phyloP scores from a whole-genome alignment of 2,888 invertebrate species.

The Stenotaenia linearis region DNA sequence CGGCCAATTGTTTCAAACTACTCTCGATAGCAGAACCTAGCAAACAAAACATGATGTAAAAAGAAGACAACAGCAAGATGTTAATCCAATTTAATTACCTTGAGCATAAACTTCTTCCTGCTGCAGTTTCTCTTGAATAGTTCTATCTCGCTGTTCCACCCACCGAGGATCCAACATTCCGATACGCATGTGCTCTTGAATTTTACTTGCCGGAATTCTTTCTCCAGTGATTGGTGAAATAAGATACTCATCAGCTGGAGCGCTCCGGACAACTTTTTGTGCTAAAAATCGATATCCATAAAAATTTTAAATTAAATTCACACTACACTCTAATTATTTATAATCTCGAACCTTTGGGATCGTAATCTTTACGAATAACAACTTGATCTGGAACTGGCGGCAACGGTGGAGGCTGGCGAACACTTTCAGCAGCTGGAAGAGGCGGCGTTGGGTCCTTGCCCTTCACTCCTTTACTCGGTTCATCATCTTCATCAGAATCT shows the following conservation, averaged over 20 bases:
- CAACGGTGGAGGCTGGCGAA: constrained; percentile 60
- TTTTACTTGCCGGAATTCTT: constrained; percentile 91
- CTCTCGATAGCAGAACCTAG: constrained; percentile 92
- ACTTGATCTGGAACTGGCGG: constrained; percentile 89
- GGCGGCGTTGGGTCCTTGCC: constrained; percentile 44
- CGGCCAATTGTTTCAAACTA: constrained; percentile 89
- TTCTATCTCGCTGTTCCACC: constrained; percentile 94
- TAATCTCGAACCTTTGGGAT: no score
- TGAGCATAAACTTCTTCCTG: constrained; percentile 77
- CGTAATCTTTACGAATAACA: constrained; percentile 89
- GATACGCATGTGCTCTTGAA: constrained; percentile 96
- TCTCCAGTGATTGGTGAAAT: constrained; percentile 98
- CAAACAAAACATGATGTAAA: no score
- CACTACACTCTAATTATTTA: no score
- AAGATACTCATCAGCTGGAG: constrained; percentile 76
- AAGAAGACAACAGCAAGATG: no score
- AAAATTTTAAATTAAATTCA: no score
- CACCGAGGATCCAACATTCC: constrained; percentile 93
- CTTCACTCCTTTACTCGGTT: constrained; percentile 45
- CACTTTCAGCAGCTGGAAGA: constrained; percentile 51
- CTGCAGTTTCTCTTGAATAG: constrained; percentile 85
- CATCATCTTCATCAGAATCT: constrained; percentile 66
- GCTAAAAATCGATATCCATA: no score
- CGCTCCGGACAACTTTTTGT: constrained; percentile 28
- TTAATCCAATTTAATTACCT: no score